phyloP scores from a whole-genome alignment of 2,113 vertebrate species.

The Brienomyrus brachyistius region DNA sequence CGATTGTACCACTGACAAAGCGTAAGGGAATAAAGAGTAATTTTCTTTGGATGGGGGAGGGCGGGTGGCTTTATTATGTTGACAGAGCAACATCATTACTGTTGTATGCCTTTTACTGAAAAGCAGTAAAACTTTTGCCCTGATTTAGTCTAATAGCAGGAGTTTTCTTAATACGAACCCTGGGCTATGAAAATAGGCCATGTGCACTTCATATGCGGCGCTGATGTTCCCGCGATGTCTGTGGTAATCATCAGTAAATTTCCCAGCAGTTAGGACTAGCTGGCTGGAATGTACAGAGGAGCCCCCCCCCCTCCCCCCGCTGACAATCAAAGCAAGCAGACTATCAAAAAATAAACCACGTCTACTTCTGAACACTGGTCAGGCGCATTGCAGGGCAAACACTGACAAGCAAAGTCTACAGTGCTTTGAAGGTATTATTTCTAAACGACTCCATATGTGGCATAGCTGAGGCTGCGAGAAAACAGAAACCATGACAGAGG shows the following conservation, averaged over 20 bases:
- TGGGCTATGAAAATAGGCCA: background rate
- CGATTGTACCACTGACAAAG: background rate
- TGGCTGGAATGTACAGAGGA: background rate
- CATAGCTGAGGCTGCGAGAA: slow-evolving; percentile 60
- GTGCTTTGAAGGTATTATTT: slow-evolving; percentile 21
- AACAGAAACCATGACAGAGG: slow-evolving; percentile 53
- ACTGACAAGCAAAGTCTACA: background rate
- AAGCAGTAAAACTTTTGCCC: background rate
- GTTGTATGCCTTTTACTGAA: background rate
- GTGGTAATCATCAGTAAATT: background rate
- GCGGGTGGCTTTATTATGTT: background rate
- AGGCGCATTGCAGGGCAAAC: background rate
- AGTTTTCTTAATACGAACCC: background rate
- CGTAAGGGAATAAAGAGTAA: background rate
- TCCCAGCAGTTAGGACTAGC: background rate
- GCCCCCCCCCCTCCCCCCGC: background rate
- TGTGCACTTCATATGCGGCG: background rate
- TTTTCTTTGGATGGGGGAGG: background rate
- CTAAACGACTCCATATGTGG: slow-evolving; percentile 66
- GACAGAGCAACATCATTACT: background rate
- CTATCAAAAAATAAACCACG: background rate
- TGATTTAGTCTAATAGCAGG: background rate
- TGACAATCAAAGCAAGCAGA: background rate
- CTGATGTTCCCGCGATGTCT: background rate
- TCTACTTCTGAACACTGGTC: background rate